Conservation (phyloP, 1,140 invertebrate genomes). For the Physella acuta region DNA sequence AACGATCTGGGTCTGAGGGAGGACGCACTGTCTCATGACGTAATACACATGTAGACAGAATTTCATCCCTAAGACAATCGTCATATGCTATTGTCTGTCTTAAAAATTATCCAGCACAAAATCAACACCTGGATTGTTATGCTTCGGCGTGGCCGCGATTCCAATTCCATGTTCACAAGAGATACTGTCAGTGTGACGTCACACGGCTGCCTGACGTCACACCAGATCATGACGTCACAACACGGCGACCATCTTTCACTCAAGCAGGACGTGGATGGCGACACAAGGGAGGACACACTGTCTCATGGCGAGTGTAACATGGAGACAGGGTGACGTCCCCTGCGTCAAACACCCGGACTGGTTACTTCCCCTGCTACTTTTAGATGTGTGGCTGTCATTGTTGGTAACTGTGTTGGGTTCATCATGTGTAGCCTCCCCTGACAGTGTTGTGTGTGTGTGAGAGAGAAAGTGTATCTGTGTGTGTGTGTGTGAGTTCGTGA, state of each 20-base stretch:
- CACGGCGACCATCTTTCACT: no score
- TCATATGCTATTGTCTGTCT: neutral
- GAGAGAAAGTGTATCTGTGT: no score
- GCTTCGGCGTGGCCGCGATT: neutral
- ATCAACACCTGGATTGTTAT: neutral
- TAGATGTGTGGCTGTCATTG: no score
- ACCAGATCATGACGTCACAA: neutral
- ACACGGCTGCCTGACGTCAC: neutral
- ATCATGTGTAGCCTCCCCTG: no score
- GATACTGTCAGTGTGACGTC: neutral
- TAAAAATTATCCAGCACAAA: neutral
- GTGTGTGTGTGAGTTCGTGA: no score
- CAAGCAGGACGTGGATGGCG: slow-evolving; percentile 21
- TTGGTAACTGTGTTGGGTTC: no score
- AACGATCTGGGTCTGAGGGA: slow-evolving; percentile 17
- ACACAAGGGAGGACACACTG: slow-evolving; percentile 43
- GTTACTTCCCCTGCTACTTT: no score
- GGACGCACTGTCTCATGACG: slow-evolving; percentile 24
- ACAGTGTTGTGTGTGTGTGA: no score
- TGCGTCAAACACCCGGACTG: slow-evolving; percentile 17
- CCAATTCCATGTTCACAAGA: neutral
- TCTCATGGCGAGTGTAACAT: slow-evolving; percentile 35
- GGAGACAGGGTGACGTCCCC: slow-evolving; percentile 36
- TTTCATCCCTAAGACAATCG: slow-evolving; percentile 13
- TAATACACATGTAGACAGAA: slow-evolving; percentile 16